Evolutionary conservation across 2,113 vertebrate species (phyloP), one percentile per base, ranked within the genome.

Genomic region (Gymnocephalus cernua): DNA sequence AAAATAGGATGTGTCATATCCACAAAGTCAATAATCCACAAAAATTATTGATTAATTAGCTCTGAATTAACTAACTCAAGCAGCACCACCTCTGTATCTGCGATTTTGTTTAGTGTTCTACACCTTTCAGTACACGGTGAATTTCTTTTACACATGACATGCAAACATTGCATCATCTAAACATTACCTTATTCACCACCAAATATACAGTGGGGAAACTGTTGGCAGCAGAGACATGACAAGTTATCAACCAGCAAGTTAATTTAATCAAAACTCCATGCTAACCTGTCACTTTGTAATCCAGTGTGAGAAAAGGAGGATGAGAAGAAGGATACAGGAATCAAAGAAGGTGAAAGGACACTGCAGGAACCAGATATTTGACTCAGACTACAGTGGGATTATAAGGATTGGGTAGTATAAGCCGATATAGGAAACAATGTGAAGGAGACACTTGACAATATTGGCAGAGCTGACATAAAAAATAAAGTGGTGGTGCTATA

Each of bases 361-460:
- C 83, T 74, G 79, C 86, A 80, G 72, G 83, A 69, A 80, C 65
- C 79, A 76, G 73, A 93, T 88, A 79, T 88, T 85, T 88, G 84
- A 85, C 85, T 84, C 82, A n/a, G 70, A 65, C 87, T 89, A 81
- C 83, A 87, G 86, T 75, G 59, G 90, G 91, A 93, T 93, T 93
- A 93, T 75, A 41, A 80, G 88, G 83, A 89, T 89, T 86, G 89
- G 86, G 63, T 74, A 53, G 65, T 74, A 84, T 93, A 92, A 90
- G 89, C 81, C 86, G 90, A 91, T 93, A 90, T 88, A 85, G 85
- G 85, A 92, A 91, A 93, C 90, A 93, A 92, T 91, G 86, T 82
- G 78, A 82, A 21, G 80, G 75, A 79, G 80, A 83, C 72, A 59
- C 73, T 82, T 66, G 53, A 88, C 86, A 80, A 53, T 80, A 79